Conservation (phyloP, 1,140 invertebrate species). For the Drosophila carrolli region DNA sequence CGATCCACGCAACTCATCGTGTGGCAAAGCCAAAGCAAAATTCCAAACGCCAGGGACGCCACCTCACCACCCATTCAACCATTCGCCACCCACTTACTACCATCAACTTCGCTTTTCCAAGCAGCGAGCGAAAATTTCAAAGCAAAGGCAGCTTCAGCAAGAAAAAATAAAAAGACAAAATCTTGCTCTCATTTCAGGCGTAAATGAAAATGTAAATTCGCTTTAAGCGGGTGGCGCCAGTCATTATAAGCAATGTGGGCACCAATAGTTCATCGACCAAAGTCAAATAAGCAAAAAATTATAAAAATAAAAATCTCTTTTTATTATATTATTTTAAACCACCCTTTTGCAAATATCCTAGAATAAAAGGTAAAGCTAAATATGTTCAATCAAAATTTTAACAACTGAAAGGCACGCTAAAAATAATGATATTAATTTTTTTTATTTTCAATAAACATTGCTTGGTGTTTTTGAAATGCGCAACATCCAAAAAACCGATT, state of each 20-base stretch:
- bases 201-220: conserved; percentile 80
- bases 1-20: conserved; percentile 47
- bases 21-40: conserved; percentile 42
- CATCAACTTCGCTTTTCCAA: conserved; percentile 18
- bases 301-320: background rate
- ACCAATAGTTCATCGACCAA: conserved; percentile 25
- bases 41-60: conserved; percentile 35
- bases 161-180: conserved; percentile 39
- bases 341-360: background rate
- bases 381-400: background rate
- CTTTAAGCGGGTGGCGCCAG: conserved; percentile 54
- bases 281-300: conserved; percentile 50
- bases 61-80: background rate
- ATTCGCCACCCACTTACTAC: conserved; percentile 4
- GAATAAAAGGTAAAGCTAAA: background rate
- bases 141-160: conserved; percentile 40
- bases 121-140: conserved; percentile 51
- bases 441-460: no score
- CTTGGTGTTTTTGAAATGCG: no score
- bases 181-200: conserved; percentile 73
- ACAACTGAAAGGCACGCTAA: background rate
- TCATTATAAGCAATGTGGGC: background rate
- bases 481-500: no score
- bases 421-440: no score
- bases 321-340: background rate